These are phyloP conservation scores for Cebidichthys violaceus DNA, from an alignment of 2,113 vertebrate species.

Conservation along the genomic window DNA sequence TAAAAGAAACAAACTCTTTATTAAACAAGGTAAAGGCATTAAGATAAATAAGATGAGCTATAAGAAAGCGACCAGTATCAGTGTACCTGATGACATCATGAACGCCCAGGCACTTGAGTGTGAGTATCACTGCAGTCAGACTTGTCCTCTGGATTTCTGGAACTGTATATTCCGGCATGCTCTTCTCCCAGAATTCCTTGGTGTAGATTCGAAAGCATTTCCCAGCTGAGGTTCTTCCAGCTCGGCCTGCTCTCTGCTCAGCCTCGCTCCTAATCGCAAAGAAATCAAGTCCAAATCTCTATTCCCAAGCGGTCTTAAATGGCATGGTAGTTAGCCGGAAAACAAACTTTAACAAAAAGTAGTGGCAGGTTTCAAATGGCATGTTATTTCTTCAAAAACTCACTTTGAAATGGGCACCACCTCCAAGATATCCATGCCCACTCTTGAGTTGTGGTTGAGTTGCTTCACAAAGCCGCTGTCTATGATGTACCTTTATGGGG, in stretches of 20 bases:
- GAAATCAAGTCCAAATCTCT: constrained; percentile 8
- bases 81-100: constrained; percentile 95
- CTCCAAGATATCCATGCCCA: constrained; percentile 94
- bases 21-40: neutral
- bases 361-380: neutral
- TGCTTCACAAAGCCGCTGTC: constrained; percentile 99
- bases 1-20: constrained; percentile 29
- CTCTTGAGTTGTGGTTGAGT: constrained; percentile 93
- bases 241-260: constrained; percentile 91
- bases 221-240: constrained; percentile 91
- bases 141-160: constrained; percentile 96
- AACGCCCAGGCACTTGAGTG: constrained; percentile 94
- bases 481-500: constrained; percentile 89
- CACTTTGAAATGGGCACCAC: constrained; percentile 98
- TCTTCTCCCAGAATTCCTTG: constrained; percentile 93
- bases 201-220: constrained; percentile 92
- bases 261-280: constrained; percentile 89
- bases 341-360: neutral
- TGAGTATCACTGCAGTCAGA: constrained; percentile 92
- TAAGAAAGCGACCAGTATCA: neutral
- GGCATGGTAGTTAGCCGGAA: neutral
- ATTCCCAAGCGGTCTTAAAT: neutral
- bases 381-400: constrained; percentile 66
- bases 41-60: neutral
- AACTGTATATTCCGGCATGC: constrained; percentile 94